Conservation (phyloP, 2,888 invertebrate species). For the Dynastes hyllus region DNA sequence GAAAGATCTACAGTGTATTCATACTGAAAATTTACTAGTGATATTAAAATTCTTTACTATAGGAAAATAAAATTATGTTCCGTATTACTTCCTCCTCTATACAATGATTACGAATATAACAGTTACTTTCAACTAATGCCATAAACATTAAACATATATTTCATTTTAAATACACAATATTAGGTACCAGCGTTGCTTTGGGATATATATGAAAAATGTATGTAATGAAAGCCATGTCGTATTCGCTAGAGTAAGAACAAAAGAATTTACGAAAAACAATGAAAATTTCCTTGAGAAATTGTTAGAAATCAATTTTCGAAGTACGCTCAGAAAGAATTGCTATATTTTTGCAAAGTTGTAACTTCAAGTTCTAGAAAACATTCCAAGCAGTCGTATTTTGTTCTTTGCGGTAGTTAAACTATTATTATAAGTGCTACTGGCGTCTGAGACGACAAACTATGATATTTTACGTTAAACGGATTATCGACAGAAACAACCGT, state of each 20-base stretch:
- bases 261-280: not conserved
- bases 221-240: no score
- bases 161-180: no score
- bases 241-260: not conserved
- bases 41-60: no score
- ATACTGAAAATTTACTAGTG: no score
- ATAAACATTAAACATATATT: no score
- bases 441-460: slow-evolving; percentile 9
- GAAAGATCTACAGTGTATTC: no score
- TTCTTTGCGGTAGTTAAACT: slow-evolving; percentile 6
- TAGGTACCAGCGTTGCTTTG: no score
- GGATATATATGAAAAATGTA: no score
- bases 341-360: slow-evolving; percentile 12
- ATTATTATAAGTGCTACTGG: slow-evolving; percentile 18
- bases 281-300: slow-evolving; percentile 8
- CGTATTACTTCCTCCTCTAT: no score
- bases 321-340: not conserved
- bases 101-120: no score
- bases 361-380: slow-evolving; percentile 5
- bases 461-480: slow-evolving; percentile 17
- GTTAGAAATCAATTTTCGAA: slow-evolving; percentile 25
- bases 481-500: slow-evolving; percentile 7
- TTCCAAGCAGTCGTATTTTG: not conserved
- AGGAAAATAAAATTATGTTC: no score
- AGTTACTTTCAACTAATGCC: no score